phyloP scores from a whole-genome alignment of 2,888 invertebrate genomes.

The Hirtodrosophila confusa region DNA sequence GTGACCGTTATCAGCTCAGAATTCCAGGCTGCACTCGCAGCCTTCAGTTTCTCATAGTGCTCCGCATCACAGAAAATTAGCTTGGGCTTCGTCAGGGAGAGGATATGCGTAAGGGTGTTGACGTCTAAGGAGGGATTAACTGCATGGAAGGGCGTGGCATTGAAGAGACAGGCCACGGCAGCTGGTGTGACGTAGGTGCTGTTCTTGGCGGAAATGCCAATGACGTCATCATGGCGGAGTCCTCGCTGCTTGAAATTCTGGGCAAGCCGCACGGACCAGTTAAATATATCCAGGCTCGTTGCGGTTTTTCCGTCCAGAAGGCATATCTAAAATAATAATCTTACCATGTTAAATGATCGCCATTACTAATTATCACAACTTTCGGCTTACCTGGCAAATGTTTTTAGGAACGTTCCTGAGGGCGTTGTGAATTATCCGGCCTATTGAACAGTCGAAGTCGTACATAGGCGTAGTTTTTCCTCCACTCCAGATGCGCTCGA shows the following conservation, averaged over 20 bases:
- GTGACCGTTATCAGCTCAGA: slow-evolving; percentile 44
- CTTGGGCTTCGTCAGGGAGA: slow-evolving; percentile 60
- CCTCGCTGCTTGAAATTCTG: slow-evolving; percentile 48
- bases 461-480: slow-evolving; percentile 2
- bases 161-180: slow-evolving; percentile 58
- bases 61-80: slow-evolving; percentile 68
- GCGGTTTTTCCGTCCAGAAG: slow-evolving; percentile 23
- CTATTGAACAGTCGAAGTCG: slow-evolving; percentile 33
- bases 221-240: slow-evolving; percentile 59
- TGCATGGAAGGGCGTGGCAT: slow-evolving; percentile 68
- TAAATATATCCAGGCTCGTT: slow-evolving; percentile 28
- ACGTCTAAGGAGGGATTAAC: slow-evolving; percentile 57
- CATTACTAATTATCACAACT: neutral
- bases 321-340: slow-evolving; percentile 9
- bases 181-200: slow-evolving; percentile 63
- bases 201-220: slow-evolving; percentile 67
- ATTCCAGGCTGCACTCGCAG: slow-evolving; percentile 47
- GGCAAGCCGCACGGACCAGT: slow-evolving; percentile 57
- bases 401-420: slow-evolving; percentile 32
- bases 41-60: slow-evolving; percentile 45
- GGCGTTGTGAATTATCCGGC: slow-evolving; percentile 24
- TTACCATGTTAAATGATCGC: too few species aligned
- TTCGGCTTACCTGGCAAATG: slow-evolving; percentile 29
- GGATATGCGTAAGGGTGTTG: slow-evolving; percentile 33
- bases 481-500: slow-evolving; percentile 34